Conservation (phyloP, 2,797 vertebrate species). For the Propithecus perrieri region DNA sequence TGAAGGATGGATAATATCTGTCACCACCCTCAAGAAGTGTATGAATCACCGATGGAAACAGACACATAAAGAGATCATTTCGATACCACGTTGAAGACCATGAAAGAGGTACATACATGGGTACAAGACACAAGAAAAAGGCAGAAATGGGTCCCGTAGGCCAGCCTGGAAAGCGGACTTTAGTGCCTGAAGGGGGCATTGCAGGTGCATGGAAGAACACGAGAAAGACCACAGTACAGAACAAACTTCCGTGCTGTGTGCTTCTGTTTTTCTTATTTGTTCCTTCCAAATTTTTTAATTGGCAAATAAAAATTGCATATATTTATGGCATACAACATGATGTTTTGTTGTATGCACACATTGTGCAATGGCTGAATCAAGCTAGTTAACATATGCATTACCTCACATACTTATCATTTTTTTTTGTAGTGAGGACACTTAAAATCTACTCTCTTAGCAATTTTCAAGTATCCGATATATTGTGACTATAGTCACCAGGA, state of each 20-base stretch:
- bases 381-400: not conserved
- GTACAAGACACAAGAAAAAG: not conserved
- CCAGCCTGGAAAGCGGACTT: not conserved
- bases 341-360: not conserved
- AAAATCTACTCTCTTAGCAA: not conserved
- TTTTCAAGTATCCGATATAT: not conserved
- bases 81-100: not conserved
- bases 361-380: not conserved
- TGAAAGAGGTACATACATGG: not conserved
- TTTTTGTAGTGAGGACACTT: not conserved
- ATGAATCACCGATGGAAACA: not conserved
- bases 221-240: not conserved
- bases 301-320: not conserved
- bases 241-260: not conserved
- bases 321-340: not conserved
- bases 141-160: not conserved
- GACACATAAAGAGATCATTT: not conserved
- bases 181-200: not conserved
- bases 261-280: not conserved
- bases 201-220: not conserved
- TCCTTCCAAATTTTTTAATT: not conserved
- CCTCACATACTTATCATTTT: not conserved
- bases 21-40: not conserved
- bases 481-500: not conserved
- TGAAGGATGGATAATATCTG: not conserved